These are phyloP conservation scores for Eolophus roseicapilla DNA, from an alignment of 2,113 vertebrate genomes.

Conservation along the genomic window DNA sequence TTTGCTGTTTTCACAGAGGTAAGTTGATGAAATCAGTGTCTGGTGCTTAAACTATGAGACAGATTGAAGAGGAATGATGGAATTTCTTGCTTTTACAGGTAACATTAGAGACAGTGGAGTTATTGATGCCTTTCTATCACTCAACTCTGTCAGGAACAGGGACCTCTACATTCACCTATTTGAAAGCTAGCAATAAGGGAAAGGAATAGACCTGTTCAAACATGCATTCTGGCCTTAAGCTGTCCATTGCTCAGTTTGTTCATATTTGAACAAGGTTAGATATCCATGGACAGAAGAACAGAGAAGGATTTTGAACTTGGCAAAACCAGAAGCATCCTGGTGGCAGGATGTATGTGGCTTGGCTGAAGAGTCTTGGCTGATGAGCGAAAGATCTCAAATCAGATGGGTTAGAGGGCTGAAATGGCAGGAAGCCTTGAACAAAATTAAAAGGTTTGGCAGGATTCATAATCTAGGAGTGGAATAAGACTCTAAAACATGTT, in stretches of 20 bases:
- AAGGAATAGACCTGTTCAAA: background rate
- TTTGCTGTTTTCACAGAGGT: background rate
- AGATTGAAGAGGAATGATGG: background rate
- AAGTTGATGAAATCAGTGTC: background rate
- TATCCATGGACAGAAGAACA: background rate
- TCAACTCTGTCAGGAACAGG: background rate
- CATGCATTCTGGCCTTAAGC: background rate
- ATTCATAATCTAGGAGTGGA: background rate
- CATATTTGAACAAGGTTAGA: background rate
- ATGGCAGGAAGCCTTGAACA: background rate
- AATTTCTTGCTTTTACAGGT: background rate
- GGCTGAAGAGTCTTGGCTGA: constrained; percentile 3
- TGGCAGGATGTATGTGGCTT: background rate
- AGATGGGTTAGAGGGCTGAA: background rate
- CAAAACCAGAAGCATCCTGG: background rate
- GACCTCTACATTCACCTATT: background rate
- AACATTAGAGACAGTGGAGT: background rate
- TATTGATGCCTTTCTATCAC: background rate
- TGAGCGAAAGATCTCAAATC: background rate
- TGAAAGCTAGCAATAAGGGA: background rate
- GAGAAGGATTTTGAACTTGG: background rate
- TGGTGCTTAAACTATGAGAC: background rate
- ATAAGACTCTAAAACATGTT: background rate
- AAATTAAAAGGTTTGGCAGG: constrained; percentile 15
- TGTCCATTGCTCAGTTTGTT: background rate